A percentile compares a stretch with the other conserved stretches of the same genome.
Conservation (phyloP, 2,888 invertebrate genomes). For the Cylloceria caligata region DNA sequence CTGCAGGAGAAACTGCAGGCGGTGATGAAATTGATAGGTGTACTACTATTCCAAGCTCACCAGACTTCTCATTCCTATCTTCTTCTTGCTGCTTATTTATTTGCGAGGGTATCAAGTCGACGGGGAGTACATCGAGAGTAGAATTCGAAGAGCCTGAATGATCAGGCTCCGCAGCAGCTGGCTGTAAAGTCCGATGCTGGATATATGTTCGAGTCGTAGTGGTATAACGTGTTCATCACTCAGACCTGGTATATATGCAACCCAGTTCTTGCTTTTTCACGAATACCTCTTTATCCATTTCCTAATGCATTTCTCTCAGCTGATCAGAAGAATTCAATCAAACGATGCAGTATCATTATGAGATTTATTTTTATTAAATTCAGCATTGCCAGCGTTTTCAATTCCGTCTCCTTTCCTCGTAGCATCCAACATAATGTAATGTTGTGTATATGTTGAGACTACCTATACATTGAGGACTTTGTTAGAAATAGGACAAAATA, state of each 20-base stretch:
- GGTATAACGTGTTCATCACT: constrained; percentile 57
- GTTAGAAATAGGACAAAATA: constrained; percentile 23
- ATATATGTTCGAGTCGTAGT: constrained; percentile 40
- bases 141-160: constrained; percentile 45
- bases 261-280: constrained; percentile 28
- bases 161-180: constrained; percentile 38
- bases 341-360: constrained; percentile 27
- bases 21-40: constrained; percentile 62
- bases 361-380: constrained; percentile 28
- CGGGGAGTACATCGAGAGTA: constrained; percentile 47
- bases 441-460: neutral
- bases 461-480: constrained; percentile 1
- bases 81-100: constrained; percentile 59
- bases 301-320: constrained; percentile 26
- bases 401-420: neutral
- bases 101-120: constrained; percentile 54
- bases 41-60: constrained; percentile 32
- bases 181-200: constrained; percentile 28
- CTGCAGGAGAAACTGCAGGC: constrained; percentile 46
- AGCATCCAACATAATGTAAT: constrained; percentile 19
- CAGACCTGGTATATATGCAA: constrained; percentile 40
- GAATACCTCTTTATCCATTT: constrained; percentile 28
- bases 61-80: constrained; percentile 37
- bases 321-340: constrained; percentile 35
- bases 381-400: neutral